These are phyloP conservation scores for Drosophila paracracens DNA, from an alignment of 2,888 invertebrate genomes.

Conservation along the genomic window DNA sequence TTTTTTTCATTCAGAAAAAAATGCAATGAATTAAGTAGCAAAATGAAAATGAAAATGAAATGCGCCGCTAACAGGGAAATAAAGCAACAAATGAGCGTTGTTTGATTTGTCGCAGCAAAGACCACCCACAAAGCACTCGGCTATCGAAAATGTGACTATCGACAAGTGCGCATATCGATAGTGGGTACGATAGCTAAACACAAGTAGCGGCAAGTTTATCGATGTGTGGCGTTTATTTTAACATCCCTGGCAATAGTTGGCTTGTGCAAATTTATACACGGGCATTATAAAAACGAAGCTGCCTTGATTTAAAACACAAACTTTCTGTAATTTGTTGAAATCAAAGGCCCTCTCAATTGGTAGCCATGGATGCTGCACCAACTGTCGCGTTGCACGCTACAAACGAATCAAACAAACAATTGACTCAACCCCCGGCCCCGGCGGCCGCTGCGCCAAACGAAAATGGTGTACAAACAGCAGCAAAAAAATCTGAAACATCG, in stretches of 20 bases:
- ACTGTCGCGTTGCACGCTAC: constrained; percentile 40
- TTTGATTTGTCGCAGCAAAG: constrained; percentile 45
- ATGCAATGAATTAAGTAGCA: constrained; percentile 14
- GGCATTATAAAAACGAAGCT: constrained; percentile 54
- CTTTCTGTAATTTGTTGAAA: constrained; percentile 45
- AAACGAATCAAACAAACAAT: constrained; percentile 50
- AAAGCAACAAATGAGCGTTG: constrained; percentile 60
- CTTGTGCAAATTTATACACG: constrained; percentile 64
- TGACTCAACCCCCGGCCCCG: constrained; percentile 63
- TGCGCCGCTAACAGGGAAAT: constrained; percentile 25
- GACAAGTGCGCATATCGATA: constrained; percentile 16
- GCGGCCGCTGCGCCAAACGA: constrained; percentile 63
- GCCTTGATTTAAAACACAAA: constrained; percentile 59
- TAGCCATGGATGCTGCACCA: constrained; percentile 70
- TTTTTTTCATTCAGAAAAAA: constrained; percentile 51
- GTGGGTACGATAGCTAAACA: background rate
- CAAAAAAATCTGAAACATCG: constrained; percentile 70
- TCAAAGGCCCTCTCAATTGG: constrained; percentile 22
- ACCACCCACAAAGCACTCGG: constrained; percentile 56
- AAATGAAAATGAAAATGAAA: constrained; percentile 57
- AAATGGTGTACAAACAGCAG: constrained; percentile 80
- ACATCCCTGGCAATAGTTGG: constrained; percentile 65
- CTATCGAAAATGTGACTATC: constrained; percentile 24
- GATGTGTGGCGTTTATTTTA: constrained; percentile 57
- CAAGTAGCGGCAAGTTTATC: constrained; percentile 36